Percentiles rank a stretch among this genome's conserved stretches.
Evolutionary conservation across 2,113 vertebrate genomes (phyloP).

Genomic region (Talpa occidentalis): DNA sequence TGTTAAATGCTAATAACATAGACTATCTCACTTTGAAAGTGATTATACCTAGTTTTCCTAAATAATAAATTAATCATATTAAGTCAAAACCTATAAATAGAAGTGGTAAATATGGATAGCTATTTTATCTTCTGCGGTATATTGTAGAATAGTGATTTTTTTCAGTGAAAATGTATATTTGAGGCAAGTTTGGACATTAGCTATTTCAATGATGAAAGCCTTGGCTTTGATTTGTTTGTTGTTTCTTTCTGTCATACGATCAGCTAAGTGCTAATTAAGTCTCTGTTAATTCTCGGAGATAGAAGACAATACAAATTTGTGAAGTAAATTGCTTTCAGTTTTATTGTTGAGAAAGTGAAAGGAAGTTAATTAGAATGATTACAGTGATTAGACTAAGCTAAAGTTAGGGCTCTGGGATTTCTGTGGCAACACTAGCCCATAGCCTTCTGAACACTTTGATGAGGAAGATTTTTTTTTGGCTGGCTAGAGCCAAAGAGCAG

Average conservation of each 20-base stretch:
- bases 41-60: not conserved
- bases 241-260: not conserved
- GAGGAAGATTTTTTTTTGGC: not conserved
- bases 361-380: conserved; percentile 17
- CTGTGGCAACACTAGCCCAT: not conserved
- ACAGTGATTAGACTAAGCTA: not conserved
- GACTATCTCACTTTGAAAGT: conserved; percentile 24
- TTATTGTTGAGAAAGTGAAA: conserved; percentile 36
- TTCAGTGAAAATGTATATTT: not conserved
- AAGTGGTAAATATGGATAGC: not conserved
- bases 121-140: not conserved
- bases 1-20: not conserved
- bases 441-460: not conserved
- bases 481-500: not conserved
- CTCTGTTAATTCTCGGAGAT: not conserved
- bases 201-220: not conserved
- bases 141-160: not conserved
- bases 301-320: conserved; percentile 7
- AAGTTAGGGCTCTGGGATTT: not conserved
- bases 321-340: conserved; percentile 55
- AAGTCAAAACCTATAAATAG: conserved; percentile 16
- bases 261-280: not conserved
- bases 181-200: not conserved
- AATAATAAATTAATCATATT: conserved; percentile 2
- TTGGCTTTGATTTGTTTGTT: conserved; percentile 18